These are phyloP conservation scores for Onychomys torridus DNA, from an alignment of 2,797 vertebrate species.

Conservation along the genomic window DNA sequence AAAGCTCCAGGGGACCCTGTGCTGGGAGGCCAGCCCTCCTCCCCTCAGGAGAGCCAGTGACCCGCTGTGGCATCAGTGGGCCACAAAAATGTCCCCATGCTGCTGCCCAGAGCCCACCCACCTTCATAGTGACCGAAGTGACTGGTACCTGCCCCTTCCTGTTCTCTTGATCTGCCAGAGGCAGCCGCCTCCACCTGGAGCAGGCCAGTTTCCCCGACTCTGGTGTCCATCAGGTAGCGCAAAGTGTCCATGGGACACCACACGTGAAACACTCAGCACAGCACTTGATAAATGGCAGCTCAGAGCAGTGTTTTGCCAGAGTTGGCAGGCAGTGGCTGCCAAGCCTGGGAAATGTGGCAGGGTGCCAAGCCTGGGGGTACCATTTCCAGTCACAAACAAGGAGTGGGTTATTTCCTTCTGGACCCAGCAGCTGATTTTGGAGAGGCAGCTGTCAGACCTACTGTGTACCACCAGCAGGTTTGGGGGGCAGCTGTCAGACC, in stretches of 20 bases:
- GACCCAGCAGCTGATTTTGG: conserved; percentile 28
- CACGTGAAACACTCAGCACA: background rate
- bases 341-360: conserved; percentile 38
- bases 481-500: background rate
- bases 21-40: background rate
- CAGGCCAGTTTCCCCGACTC: background rate
- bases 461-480: background rate
- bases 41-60: background rate
- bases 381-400: conserved; percentile 78
- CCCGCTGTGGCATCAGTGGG: background rate
- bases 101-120: rapidly evolving
- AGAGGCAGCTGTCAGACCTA: background rate
- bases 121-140: rapidly evolving
- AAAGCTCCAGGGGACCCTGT: background rate
- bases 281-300: conserved; percentile 26
- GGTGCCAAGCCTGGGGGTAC: conserved; percentile 68
- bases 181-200: background rate
- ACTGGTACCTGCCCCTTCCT: rapidly evolving
- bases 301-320: background rate
- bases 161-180: background rate
- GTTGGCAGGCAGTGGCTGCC: conserved; percentile 47
- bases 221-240: background rate
- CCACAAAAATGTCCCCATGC: background rate
- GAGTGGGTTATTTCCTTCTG: conserved; percentile 68
- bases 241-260: background rate